Evolutionary conservation across 1,140 invertebrate genomes (phyloP).

Genomic region (Drosophila ficusphila): DNA sequence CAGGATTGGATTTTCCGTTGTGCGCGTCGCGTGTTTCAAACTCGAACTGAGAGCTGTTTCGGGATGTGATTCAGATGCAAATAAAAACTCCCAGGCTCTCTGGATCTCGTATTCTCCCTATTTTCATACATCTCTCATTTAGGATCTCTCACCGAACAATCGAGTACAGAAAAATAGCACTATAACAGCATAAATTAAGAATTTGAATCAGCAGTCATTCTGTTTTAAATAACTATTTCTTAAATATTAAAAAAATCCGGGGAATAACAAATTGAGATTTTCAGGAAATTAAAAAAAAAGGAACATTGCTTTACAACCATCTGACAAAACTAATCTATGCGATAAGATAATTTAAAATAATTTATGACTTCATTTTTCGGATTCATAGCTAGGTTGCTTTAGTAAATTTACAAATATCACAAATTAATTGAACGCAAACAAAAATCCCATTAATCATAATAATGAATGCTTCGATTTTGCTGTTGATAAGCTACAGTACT

Average conservation of each 20-base stretch:
- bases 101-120: slow-evolving; percentile 1
- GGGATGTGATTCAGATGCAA: slow-evolving; percentile 48
- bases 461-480: too few relatives aligned
- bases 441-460: too few relatives aligned
- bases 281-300: too few relatives aligned
- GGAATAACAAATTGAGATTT: too few relatives aligned
- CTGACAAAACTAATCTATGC: too few relatives aligned
- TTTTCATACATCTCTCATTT: background rate
- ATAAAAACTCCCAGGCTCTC: slow-evolving; percentile 12
- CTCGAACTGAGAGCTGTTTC: slow-evolving; percentile 50
- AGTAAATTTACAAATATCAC: background rate
- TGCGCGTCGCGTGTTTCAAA: slow-evolving; percentile 55
- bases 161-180: background rate
- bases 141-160: slow-evolving; percentile 1
- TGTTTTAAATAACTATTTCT: too few relatives aligned
- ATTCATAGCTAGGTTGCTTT: background rate
- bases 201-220: too few relatives aligned
- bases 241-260: too few relatives aligned
- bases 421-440: too few relatives aligned
- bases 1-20: slow-evolving; percentile 56
- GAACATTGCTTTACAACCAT: too few relatives aligned
- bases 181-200: too few relatives aligned
- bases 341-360: background rate
- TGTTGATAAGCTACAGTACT: too few relatives aligned
- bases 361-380: background rate